These are phyloP conservation scores for Anadara kagoshimensis DNA, from an alignment of 1,140 invertebrate genomes.

Conservation along the genomic window DNA sequence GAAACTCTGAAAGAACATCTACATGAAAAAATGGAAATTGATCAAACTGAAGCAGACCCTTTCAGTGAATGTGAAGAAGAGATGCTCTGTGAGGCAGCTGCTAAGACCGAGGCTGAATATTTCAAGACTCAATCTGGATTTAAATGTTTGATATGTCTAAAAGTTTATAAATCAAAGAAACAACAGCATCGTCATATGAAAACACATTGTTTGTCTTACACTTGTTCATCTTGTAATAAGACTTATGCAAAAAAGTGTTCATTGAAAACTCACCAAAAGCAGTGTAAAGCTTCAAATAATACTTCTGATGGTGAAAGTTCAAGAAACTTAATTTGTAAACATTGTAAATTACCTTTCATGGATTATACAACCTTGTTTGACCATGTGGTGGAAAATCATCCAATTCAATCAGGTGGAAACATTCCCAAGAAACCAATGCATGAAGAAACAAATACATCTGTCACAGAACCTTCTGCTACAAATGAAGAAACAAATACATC, in stretches of 20 bases:
- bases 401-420: not conserved
- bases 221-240: conserved; percentile 20
- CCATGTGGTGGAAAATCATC: conserved; percentile 8
- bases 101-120: not conserved
- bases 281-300: not conserved
- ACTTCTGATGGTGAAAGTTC: not conserved
- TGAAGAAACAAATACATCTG: too few relatives aligned
- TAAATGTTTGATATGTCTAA: conserved; percentile 30
- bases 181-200: conserved; percentile 20
- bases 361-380: not conserved
- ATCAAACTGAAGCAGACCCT: too few relatives aligned
- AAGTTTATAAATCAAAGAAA: conserved; percentile 16
- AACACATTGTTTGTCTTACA: conserved; percentile 32
- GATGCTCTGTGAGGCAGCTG: not conserved
- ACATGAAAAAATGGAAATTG: too few relatives aligned
- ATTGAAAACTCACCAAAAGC: conserved; percentile 11
- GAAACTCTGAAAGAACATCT: too few relatives aligned
- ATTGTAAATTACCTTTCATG: conserved; percentile 2
- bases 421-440: not conserved
- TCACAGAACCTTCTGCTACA: too few relatives aligned
- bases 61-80: not conserved
- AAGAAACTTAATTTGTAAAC: not conserved
- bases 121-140: not conserved
- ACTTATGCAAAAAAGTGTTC: conserved; percentile 22
- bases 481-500: too few relatives aligned